A percentile compares a stretch with the other conserved stretches of the same genome.
These are phyloP conservation scores for Pelagia noctiluca DNA, from an alignment of 30 jellyfish, hydroid and myxozoan genomes.

Conservation along the genomic window DNA sequence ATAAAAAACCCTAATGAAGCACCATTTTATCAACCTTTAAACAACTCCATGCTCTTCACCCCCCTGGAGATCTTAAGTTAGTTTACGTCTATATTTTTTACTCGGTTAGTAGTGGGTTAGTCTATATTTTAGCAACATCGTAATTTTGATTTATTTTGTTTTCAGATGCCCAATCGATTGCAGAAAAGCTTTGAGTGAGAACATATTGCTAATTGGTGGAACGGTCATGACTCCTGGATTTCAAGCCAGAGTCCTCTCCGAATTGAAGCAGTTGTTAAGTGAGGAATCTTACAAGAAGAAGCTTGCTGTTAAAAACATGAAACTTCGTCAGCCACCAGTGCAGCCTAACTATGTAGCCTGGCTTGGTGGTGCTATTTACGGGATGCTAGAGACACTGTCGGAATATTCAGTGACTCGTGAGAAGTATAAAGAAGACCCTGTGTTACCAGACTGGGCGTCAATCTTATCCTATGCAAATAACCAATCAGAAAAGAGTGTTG, in stretches of 20 bases:
- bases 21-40: too few relatives aligned
- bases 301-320: slow-evolving; percentile 67
- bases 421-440: slow-evolving; percentile 65
- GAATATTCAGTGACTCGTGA: slow-evolving; percentile 90
- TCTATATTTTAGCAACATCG: too few relatives aligned
- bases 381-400: slow-evolving; percentile 83
- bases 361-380: slow-evolving; percentile 98
- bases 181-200: slow-evolving; percentile 82
- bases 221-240: slow-evolving; percentile 93
- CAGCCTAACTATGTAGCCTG: slow-evolving; percentile 89
- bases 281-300: slow-evolving; percentile 62
- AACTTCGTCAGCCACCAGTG: slow-evolving; percentile 80
- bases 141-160: background rate
- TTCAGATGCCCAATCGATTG: slow-evolving; percentile 95
- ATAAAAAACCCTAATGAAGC: too few relatives aligned
- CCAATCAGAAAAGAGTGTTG: slow-evolving; percentile 29
- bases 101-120: background rate
- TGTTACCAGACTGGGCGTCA: slow-evolving; percentile 96
- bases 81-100: too few relatives aligned
- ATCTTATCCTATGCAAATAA: slow-evolving; percentile 42
- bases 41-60: too few relatives aligned
- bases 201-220: slow-evolving; percentile 92
- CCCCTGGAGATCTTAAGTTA: too few relatives aligned
- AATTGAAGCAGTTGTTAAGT: slow-evolving; percentile 62
- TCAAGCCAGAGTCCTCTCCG: slow-evolving; percentile 78